Evolutionary conservation across 2,888 invertebrate species (phyloP), one percentile per base, ranked within the genome.

Genomic region (Meganola albula): DNA sequence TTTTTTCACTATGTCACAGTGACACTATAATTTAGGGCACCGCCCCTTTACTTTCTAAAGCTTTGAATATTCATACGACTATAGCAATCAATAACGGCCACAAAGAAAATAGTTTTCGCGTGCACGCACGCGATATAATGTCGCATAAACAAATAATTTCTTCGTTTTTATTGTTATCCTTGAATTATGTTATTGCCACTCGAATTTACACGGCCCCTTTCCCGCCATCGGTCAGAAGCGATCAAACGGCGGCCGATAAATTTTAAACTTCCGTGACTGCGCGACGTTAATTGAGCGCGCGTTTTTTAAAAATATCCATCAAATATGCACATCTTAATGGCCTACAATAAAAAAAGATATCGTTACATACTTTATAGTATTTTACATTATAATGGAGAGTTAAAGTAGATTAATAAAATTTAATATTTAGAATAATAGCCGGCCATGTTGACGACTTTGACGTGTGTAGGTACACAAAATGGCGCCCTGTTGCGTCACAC

Each of bases 61-160:
- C 61, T 74, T 67, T 85, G 85, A 85, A 85, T 84, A 85, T 85
- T 85, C 83, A 85, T 85, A 83, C 72, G 74, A 70, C 74, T 76
- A 75, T 76, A 75, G 80, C 77, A 83, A 84, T 85, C 84, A 83
- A 85, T 85, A 85, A 78, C 73, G 66, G 67, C 68, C 66, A 77
- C 78, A 77, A 74, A 78, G 77, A 78, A 66, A 78, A 77, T 82
- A 77, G 77, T 79, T 83, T 84, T 83, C 75, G 82, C 84, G 83
- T 84, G 84, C 74, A 68, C 71, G 76, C 84, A 84, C 84, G 84
- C 84, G 73, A 85, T 78, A 71, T 64, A 63, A 66, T 80, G 79
- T 79, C 83, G 80, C 78, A 75, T 80, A 80, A 83, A 83, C 78
- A 82, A 84, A 79, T 79, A 84, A 78, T 79, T 80, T 79, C 71